Conservation (phyloP, 1,140 invertebrate genomes). For the Rhopalosiphum maidis region DNA sequence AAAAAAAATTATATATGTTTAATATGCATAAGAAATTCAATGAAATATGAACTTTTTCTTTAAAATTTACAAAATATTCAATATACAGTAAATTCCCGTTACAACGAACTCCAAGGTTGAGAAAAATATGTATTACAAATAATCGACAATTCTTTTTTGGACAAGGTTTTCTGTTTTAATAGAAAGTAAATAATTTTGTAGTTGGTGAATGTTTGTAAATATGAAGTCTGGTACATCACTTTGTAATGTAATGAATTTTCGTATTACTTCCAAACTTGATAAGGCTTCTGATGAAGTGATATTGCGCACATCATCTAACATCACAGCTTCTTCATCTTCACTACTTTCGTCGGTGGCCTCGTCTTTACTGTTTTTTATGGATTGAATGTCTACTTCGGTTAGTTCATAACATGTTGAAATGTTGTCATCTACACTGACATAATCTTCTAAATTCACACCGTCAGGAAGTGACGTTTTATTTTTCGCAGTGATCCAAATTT, state of each 20-base stretch:
- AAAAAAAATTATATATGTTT: no score
- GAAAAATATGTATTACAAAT: neutral
- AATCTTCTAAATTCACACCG: constrained; percentile 23
- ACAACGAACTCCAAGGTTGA: neutral
- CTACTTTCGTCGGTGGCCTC: constrained; percentile 3
- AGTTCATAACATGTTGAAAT: constrained; percentile 31
- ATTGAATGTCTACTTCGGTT: constrained; percentile 9
- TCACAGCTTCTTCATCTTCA: constrained; percentile 3
- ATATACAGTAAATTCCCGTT: neutral
- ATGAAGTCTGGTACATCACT: constrained; percentile 21
- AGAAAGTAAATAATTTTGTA: constrained; percentile 28
- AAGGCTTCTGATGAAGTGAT: constrained; percentile 30
- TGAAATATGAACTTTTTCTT: no score
- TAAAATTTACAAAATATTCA: no score
- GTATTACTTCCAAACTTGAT: constrained; percentile 20
- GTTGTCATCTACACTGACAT: constrained; percentile 4
- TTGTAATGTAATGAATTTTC: constrained; percentile 22
- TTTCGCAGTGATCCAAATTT: constrained; percentile 29
- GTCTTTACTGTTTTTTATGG: constrained; percentile 6
- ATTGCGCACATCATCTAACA: constrained; percentile 1
- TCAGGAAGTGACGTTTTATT: constrained; percentile 4
- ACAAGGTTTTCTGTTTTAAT: constrained; percentile 19
- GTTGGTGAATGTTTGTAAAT: constrained; percentile 33
- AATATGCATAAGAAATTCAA: no score
- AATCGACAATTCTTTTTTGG: constrained; percentile 10